Percentiles rank a stretch among this genome's conserved stretches.
phyloP scores from a whole-genome alignment of 1,140 invertebrate species.

The Drosophila bocki region DNA sequence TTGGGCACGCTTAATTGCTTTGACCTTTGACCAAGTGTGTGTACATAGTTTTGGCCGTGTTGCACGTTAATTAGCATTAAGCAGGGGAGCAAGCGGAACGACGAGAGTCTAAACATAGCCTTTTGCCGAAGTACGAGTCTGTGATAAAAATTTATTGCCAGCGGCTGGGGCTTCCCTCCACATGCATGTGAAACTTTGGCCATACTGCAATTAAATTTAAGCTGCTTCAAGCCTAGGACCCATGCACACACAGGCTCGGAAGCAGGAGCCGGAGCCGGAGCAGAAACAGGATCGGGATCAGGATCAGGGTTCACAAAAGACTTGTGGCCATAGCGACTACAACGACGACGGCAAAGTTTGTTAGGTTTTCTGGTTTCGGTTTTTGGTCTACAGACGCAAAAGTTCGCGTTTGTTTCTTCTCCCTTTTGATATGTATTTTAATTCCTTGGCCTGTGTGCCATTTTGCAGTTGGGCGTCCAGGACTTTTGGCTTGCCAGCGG shows the following conservation, averaged over 20 bases:
- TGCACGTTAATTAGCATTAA: slow-evolving; percentile 83
- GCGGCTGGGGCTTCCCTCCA: slow-evolving; percentile 12
- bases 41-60: slow-evolving; percentile 67
- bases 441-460: slow-evolving; percentile 71
- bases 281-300: slow-evolving; percentile 22
- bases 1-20: slow-evolving; percentile 73
- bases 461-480: slow-evolving; percentile 59
- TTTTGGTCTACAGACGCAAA: slow-evolving; percentile 68
- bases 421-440: slow-evolving; percentile 81
- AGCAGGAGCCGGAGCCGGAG: background rate
- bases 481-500: slow-evolving; percentile 52
- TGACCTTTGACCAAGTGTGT: slow-evolving; percentile 65
- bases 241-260: slow-evolving; percentile 14
- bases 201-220: slow-evolving; percentile 79
- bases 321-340: slow-evolving; percentile 55
- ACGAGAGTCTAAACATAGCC: slow-evolving; percentile 18
- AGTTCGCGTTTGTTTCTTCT: slow-evolving; percentile 74
- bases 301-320: slow-evolving; percentile 58
- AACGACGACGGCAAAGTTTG: slow-evolving; percentile 70
- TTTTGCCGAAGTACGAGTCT: slow-evolving; percentile 29
- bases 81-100: slow-evolving; percentile 42
- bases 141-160: slow-evolving; percentile 76
- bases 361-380: slow-evolving; percentile 62
- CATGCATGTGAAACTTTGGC: slow-evolving; percentile 66
- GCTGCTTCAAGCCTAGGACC: slow-evolving; percentile 68